Conservation (phyloP, 2,888 invertebrate genomes). For the Camptogramma bilineatum region DNA sequence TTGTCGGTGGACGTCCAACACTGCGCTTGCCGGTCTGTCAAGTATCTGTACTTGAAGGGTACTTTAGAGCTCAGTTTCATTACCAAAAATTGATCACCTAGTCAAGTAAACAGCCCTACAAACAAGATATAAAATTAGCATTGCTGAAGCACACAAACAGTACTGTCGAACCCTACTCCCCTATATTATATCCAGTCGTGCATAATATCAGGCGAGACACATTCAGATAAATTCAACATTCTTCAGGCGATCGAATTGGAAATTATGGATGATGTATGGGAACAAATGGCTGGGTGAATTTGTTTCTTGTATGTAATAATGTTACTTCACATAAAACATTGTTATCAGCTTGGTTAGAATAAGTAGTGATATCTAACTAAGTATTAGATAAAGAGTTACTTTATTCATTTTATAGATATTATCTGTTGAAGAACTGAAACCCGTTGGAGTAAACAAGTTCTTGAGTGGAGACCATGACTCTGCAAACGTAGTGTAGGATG, state of each 20-base stretch:
- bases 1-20: too few species aligned
- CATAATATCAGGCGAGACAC: slow-evolving; percentile 33
- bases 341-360: background rate
- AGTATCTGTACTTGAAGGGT: too few species aligned
- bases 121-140: background rate
- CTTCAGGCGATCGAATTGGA: slow-evolving; percentile 34
- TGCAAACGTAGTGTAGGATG: too few species aligned
- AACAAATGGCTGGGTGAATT: slow-evolving; percentile 1
- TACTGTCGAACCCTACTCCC: slow-evolving; percentile 8
- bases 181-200: slow-evolving; percentile 33
- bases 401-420: too few species aligned
- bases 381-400: too few species aligned
- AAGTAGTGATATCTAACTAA: background rate
- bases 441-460: too few species aligned
- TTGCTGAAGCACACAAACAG: background rate
- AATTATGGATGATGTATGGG: slow-evolving; percentile 35
- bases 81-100: too few species aligned
- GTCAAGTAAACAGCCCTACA: too few species aligned
- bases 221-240: slow-evolving; percentile 37
- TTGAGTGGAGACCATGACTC: too few species aligned
- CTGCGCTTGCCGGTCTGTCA: too few species aligned
- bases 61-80: too few species aligned
- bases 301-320: background rate
- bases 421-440: too few species aligned
- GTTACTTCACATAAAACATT: background rate